phyloP scores from a whole-genome alignment of 1,140 invertebrate species.

The Stratiolaelaps scimitus region DNA sequence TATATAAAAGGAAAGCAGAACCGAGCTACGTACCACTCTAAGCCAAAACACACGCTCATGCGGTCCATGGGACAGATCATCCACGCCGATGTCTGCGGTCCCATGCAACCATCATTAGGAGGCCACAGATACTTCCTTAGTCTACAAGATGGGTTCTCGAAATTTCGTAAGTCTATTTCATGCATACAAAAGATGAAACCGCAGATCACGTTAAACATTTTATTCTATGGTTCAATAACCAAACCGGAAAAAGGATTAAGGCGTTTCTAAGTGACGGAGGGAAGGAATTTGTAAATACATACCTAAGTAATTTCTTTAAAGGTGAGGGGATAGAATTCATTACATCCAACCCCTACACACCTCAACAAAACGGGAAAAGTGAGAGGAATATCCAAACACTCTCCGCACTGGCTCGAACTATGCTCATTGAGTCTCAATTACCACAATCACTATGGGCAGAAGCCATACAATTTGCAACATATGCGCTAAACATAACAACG shows the following conservation, averaged over 20 bases:
- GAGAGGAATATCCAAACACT: neutral
- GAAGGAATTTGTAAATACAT: neutral
- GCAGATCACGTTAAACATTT: neutral
- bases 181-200: neutral
- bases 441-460: neutral
- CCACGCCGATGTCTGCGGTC: no score
- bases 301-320: neutral
- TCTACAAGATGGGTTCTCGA: neutral
- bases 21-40: conserved; percentile 1
- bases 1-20: neutral
- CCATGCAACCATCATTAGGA: no score
- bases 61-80: no score
- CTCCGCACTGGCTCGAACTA: neutral
- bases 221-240: neutral
- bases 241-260: neutral
- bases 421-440: neutral
- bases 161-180: conserved; percentile 1
- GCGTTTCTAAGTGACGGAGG: neutral
- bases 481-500: neutral
- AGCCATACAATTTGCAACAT: neutral
- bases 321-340: neutral
- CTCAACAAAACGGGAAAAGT: neutral
- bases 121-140: no score
- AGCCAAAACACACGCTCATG: no score
- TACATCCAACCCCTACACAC: neutral